Evolutionary conservation across 2,888 invertebrate species (phyloP).

Genomic region (Pinctada fucata): DNA sequence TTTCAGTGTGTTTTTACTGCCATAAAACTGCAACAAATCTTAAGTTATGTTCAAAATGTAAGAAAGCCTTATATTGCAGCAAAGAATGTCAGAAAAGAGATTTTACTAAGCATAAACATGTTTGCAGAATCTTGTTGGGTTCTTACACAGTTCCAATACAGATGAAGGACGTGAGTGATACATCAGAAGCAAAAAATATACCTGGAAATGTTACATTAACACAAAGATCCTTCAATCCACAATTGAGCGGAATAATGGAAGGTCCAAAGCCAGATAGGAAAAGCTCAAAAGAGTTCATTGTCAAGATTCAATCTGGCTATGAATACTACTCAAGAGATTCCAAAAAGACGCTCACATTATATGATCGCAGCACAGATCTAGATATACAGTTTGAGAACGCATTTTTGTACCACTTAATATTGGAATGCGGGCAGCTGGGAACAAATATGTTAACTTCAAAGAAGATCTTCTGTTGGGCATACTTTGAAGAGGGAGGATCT

Average conservation of each 20-base stretch:
- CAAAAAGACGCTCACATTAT: slow-evolving; percentile 25
- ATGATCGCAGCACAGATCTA: slow-evolving; percentile 34
- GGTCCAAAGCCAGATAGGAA: slow-evolving; percentile 29
- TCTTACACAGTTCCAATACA: slow-evolving; percentile 18
- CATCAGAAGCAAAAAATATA: too few relatives aligned
- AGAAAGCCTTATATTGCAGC: slow-evolving; percentile 32
- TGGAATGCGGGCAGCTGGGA: slow-evolving; percentile 37
- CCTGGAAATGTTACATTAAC: too few relatives aligned
- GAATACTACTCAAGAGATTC: slow-evolving; percentile 35
- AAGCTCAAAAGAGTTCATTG: slow-evolving; percentile 27
- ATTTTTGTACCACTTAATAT: slow-evolving; percentile 27
- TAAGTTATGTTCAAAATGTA: slow-evolving; percentile 27
- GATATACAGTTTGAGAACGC: slow-evolving; percentile 25
- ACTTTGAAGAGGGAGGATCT: slow-evolving; percentile 27
- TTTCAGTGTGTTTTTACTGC: slow-evolving; percentile 23
- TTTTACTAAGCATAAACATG: slow-evolving; percentile 32
- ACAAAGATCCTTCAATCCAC: background rate
- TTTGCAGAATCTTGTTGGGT: slow-evolving; percentile 28
- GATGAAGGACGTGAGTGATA: slow-evolving; percentile 13
- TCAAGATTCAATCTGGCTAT: slow-evolving; percentile 40
- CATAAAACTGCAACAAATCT: background rate
- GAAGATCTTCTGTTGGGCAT: slow-evolving; percentile 43
- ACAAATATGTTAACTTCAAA: slow-evolving; percentile 25
- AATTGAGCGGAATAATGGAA: slow-evolving; percentile 25
- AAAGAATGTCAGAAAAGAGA: slow-evolving; percentile 34